phyloP scores from a whole-genome alignment of 2,113 vertebrate species.

The Antechinus flavipes region DNA sequence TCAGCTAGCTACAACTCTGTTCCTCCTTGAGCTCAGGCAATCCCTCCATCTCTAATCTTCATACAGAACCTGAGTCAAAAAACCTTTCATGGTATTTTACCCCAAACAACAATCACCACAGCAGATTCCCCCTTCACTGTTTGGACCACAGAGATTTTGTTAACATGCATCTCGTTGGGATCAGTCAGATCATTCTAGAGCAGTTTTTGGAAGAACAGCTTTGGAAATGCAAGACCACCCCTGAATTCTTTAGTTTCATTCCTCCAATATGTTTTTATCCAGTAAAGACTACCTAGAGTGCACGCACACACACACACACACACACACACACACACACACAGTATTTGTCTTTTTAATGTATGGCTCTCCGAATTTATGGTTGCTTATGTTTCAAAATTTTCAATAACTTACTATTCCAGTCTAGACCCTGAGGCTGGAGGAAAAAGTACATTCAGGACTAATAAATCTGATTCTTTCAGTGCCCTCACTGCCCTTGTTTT shows the following conservation, averaged over 20 bases:
- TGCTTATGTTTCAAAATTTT: conserved; percentile 84
- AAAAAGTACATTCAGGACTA: conserved; percentile 88
- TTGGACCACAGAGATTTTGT: background rate
- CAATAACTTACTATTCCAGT: conserved; percentile 86
- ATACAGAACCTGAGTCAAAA: background rate
- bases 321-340: conserved; percentile 45
- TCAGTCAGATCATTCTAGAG: background rate
- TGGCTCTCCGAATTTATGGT: conserved; percentile 80
- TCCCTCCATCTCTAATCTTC: background rate
- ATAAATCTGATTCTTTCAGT: conserved; percentile 87
- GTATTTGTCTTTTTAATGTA: conserved; percentile 60
- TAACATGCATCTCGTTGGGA: conserved; percentile 10
- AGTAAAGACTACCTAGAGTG: conserved; percentile 55
- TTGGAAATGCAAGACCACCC: conserved; percentile 25
- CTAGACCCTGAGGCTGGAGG: conserved; percentile 83
- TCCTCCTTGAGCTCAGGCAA: background rate
- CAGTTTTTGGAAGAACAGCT: background rate
- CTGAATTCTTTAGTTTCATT: conserved; percentile 53
- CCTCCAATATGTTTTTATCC: conserved; percentile 65
- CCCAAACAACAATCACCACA: background rate
- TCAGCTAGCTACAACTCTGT: background rate
- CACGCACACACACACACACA: conserved; percentile 66
- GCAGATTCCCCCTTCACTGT: background rate
- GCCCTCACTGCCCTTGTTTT: conserved; percentile 62
- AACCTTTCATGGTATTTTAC: background rate